Base-by-base conservation (phyloP, 1,140 invertebrate genomes). In the Sycobia sp. region DNA sequence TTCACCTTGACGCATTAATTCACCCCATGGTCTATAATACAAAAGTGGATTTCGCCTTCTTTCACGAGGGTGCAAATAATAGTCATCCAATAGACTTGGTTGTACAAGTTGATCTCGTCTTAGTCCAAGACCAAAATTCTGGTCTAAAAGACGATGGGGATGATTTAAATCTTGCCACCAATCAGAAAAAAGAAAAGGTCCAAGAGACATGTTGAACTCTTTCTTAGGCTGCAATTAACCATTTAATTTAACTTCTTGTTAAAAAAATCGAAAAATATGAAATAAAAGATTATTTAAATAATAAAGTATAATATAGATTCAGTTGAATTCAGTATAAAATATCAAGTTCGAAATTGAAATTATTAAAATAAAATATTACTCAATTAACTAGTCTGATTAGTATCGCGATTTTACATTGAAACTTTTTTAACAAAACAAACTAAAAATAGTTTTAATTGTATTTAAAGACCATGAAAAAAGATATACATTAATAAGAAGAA, bases 121-220 rank as follows among this genome's bases (percentile, higher is more conserved):
- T 29, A 57, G 47, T 0, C 69, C 67, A 43, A 71, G 8, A 7
- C 73, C 79, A 51, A 79, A 77, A 60, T 75, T 61, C 20, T 76
- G 72, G 49, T 79, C 74, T 22, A 73, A 68, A 0, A 75, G 2
- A 34, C 55, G 61, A 10, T 70, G 65, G 2, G 76, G 69, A 5
- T 29, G 46, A 0, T 72, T 60, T 27, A 75, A 18, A 7, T 73
- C 71, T 13, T 73, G 69, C 72, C 77, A 81, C 78, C 75, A 80
- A 23, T 79, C 71, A 27, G 77, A 77, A 43, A 77, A 79, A 5
- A 80, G 20, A 23, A 82, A 66, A 50, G 81, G 81, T 10, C 81
- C 66, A n/a, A 83, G 56, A 36, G 79, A 77, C 82, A 82, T 81
- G 36, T 11, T 20, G 4, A 41, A 8, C 3, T 13, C n/a, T 5